phyloP scores from a whole-genome alignment of 2,113 vertebrate species.

The Lepisosteus oculatus region DNA sequence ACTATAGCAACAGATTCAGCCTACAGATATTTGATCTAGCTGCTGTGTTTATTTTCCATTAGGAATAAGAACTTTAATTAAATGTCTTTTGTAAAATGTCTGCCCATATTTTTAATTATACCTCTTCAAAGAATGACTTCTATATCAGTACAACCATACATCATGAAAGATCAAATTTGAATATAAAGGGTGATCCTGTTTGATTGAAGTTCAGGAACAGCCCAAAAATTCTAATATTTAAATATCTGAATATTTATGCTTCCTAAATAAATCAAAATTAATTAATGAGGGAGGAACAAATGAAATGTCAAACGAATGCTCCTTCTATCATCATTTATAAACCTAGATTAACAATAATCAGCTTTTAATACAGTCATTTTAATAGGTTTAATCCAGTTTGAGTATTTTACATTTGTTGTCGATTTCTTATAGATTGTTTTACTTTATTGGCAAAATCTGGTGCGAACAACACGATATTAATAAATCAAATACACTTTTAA shows the following conservation, averaged over 20 bases:
- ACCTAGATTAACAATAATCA: too few species aligned
- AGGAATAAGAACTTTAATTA: constrained; percentile 27
- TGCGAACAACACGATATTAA: too few species aligned
- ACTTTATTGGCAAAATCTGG: too few species aligned
- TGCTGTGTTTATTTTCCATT: constrained; percentile 24
- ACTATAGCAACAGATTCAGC: constrained; percentile 30
- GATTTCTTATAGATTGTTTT: too few species aligned
- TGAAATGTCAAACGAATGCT: too few species aligned
- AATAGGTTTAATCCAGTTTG: too few species aligned
- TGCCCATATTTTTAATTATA: background rate
- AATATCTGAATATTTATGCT: background rate
- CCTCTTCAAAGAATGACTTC: background rate
- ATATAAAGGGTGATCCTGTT: background rate
- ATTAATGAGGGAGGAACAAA: too few species aligned
- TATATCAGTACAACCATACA: too few species aligned
- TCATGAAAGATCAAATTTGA: background rate
- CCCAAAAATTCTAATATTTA: background rate
- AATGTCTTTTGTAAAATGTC: background rate
- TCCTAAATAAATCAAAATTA: background rate
- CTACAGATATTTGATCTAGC: constrained; percentile 26
- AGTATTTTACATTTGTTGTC: too few species aligned
- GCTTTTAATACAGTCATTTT: too few species aligned
- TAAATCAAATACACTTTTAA: too few species aligned
- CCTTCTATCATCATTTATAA: too few species aligned
- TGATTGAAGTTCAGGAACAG: background rate